Evolutionary conservation across 2,888 invertebrate genomes (phyloP).

Genomic region (Steromphala cineraria): DNA sequence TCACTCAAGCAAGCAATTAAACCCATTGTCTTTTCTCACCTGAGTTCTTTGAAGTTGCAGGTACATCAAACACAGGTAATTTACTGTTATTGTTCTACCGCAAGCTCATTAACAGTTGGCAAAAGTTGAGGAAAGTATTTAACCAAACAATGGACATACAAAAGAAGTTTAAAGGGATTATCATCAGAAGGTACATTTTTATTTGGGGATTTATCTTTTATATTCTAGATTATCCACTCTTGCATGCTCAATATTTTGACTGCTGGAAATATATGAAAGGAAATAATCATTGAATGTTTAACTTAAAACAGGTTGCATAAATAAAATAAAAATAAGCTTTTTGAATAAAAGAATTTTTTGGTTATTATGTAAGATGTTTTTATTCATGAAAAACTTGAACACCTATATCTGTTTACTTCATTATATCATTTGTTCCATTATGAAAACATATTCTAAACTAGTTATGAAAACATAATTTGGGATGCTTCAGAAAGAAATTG

Average conservation of each 20-base stretch:
- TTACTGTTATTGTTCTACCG: slow-evolving; percentile 12
- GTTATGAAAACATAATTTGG: too few relatives aligned
- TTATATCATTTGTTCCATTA: too few relatives aligned
- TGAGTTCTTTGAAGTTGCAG: neutral
- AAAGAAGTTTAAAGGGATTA: neutral
- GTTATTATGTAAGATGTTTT: neutral
- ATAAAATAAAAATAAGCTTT: neutral
- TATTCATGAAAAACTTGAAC: too few relatives aligned
- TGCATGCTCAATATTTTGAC: neutral
- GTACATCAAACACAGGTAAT: slow-evolving; percentile 1
- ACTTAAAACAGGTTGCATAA: neutral
- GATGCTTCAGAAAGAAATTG: too few relatives aligned
- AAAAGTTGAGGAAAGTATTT: slow-evolving; percentile 1
- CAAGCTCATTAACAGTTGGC: neutral
- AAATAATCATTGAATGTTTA: too few relatives aligned
- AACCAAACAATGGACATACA: neutral
- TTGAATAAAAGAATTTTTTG: neutral
- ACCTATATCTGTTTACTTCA: too few relatives aligned
- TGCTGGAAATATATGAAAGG: neutral
- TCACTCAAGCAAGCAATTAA: slow-evolving; percentile 17
- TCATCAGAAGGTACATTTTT: slow-evolving; percentile 11
- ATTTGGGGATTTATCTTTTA: slow-evolving; percentile 1
- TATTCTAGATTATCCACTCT: neutral
- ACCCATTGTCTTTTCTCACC: slow-evolving; percentile 16
- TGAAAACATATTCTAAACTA: too few relatives aligned